These are phyloP conservation scores for Perognathus longimembris DNA, from an alignment of 2,113 vertebrate species.

Conservation along the genomic window DNA sequence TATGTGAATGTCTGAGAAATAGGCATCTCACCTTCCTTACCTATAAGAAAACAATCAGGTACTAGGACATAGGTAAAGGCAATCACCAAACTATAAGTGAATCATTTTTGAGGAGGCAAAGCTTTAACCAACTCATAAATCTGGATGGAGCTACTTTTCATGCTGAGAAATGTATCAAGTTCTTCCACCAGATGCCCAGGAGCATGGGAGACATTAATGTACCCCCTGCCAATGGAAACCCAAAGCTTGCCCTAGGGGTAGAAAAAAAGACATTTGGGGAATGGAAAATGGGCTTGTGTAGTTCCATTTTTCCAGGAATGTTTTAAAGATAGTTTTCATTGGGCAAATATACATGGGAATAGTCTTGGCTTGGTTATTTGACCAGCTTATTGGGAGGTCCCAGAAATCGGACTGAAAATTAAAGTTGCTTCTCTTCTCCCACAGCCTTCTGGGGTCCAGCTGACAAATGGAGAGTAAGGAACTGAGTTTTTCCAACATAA, in stretches of 20 bases:
- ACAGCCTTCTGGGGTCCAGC: conserved; percentile 69
- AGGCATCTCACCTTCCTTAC: not conserved
- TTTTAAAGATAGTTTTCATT: conserved; percentile 78
- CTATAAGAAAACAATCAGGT: conserved; percentile 9
- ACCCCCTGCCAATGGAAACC: conserved; percentile 75
- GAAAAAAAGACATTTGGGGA: conserved; percentile 69
- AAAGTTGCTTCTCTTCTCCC: conserved; percentile 72
- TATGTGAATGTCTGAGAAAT: not conserved
- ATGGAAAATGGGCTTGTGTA: conserved; percentile 74
- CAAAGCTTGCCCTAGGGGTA: conserved; percentile 70
- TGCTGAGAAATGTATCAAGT: conserved; percentile 70
- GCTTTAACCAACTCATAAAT: conserved; percentile 60
- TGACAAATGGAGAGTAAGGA: conserved; percentile 64
- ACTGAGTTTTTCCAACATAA: conserved; percentile 56
- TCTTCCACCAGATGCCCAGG: conserved; percentile 66
- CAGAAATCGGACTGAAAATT: conserved; percentile 71
- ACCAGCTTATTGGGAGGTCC: conserved; percentile 81
- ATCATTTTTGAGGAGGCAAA: conserved; percentile 4
- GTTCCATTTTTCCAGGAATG: conserved; percentile 77
- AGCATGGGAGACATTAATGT: conserved; percentile 51
- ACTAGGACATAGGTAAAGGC: not conserved
- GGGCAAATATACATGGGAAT: conserved; percentile 69
- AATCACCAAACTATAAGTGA: not conserved
- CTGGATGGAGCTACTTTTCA: conserved; percentile 63
- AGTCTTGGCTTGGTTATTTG: conserved; percentile 73